A percentile compares a stretch with the other conserved stretches of the same genome.
These are phyloP conservation scores for Fabriciana adippe DNA, from an alignment of 2,888 invertebrate genomes.

Conservation along the genomic window DNA sequence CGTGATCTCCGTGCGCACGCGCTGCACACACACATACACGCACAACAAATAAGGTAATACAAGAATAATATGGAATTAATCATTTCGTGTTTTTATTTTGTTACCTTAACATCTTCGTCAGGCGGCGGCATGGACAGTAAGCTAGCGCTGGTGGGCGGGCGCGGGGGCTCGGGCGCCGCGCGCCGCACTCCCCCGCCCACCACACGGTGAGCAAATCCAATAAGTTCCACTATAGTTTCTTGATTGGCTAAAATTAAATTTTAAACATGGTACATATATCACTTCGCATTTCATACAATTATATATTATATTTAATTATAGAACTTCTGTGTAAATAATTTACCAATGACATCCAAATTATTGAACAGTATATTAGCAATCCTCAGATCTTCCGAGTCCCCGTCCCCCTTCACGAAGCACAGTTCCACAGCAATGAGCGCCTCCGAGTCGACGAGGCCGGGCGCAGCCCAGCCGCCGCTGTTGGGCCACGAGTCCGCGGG, in stretches of 20 bases:
- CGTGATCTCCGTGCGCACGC: constrained; percentile 88
- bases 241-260: constrained; percentile 88
- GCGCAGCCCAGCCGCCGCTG: constrained; percentile 83
- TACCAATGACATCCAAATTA: constrained; percentile 96
- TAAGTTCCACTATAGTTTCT: constrained; percentile 95
- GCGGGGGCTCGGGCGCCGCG: constrained; percentile 45
- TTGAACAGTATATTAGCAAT: constrained; percentile 96
- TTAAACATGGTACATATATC: background rate
- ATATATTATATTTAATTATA: too few species aligned
- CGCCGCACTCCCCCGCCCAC: constrained; percentile 50
- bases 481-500: constrained; percentile 85
- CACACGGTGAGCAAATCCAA: constrained; percentile 92
- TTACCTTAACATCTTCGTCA: constrained; percentile 50
- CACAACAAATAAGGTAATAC: too few species aligned
- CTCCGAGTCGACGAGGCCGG: constrained; percentile 91
- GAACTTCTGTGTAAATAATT: constrained; percentile 47
- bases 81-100: background rate
- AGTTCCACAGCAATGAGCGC: constrained; percentile 86
- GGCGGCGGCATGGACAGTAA: constrained; percentile 34
- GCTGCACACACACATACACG: constrained; percentile 41
- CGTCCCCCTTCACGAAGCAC: constrained; percentile 71
- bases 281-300: too few species aligned
- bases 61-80: too few species aligned
- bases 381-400: constrained; percentile 81
- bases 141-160: constrained; percentile 48